phyloP scores from a whole-genome alignment of 2,797 vertebrate genomes.

The Sphaeramia orbicularis region DNA sequence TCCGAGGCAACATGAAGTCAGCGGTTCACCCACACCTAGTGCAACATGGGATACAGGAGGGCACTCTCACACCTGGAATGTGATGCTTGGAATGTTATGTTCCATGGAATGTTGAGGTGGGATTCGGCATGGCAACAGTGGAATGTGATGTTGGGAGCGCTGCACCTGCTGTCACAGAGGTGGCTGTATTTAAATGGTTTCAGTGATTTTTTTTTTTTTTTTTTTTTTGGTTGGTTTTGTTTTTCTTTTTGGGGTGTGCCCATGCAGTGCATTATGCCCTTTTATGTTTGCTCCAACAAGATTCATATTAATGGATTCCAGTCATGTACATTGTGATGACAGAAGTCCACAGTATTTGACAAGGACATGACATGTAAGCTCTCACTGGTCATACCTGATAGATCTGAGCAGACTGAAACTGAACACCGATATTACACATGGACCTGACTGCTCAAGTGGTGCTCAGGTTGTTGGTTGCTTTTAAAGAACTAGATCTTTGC shows the following conservation, averaged over 20 bases:
- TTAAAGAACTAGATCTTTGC: constrained; percentile 15
- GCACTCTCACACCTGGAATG: constrained; percentile 68
- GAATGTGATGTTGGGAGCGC: constrained; percentile 26
- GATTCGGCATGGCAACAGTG: constrained; percentile 24
- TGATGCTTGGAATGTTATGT: constrained; percentile 76
- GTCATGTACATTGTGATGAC: constrained; percentile 26
- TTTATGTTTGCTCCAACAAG: constrained; percentile 2
- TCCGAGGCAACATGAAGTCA: constrained; percentile 75
- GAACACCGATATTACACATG: constrained; percentile 29
- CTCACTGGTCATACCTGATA: constrained; percentile 47
- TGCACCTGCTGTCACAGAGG: background rate
- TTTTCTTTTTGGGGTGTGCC: constrained; percentile 9
- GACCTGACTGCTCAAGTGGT: constrained; percentile 1
- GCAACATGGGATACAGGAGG: constrained; percentile 63
- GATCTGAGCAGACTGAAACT: constrained; percentile 27
- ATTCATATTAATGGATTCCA: constrained; percentile 6
- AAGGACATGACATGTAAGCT: constrained; percentile 26
- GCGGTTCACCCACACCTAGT: constrained; percentile 60
- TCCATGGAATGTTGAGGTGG: constrained; percentile 69
- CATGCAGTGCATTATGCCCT: constrained; percentile 11
- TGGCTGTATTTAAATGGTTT: constrained; percentile 3
- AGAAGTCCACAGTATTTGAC: constrained; percentile 23
- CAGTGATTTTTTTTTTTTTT: background rate
- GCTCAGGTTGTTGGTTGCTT: background rate
- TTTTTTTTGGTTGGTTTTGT: background rate